Conservation (phyloP, 2,113 vertebrate species). For the Fregetta grallaria region DNA sequence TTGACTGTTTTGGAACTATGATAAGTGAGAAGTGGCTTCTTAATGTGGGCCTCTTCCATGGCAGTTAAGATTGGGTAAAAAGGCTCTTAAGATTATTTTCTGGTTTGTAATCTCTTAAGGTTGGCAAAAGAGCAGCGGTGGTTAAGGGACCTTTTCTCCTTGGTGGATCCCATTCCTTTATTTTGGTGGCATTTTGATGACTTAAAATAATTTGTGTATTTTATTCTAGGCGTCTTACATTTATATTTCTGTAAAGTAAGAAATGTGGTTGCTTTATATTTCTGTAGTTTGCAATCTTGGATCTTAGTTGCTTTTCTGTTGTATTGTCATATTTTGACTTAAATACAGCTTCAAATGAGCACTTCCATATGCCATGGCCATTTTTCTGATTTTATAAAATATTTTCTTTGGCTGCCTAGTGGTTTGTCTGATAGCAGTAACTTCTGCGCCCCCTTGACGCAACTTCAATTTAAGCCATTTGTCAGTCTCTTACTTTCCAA, state of each 20-base stretch:
- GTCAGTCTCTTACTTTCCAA: neutral
- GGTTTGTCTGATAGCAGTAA: neutral
- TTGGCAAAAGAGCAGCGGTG: neutral
- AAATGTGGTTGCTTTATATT: neutral
- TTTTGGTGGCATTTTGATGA: neutral
- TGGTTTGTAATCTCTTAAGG: neutral
- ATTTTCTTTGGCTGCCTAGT: neutral
- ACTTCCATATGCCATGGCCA: neutral
- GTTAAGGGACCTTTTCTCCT: neutral
- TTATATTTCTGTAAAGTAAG: neutral
- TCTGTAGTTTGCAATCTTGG: neutral
- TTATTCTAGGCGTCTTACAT: neutral
- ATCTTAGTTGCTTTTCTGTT: neutral
- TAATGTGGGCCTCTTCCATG: neutral
- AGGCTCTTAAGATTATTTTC: neutral
- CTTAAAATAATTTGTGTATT: neutral
- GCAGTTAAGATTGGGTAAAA: neutral
- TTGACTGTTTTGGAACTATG: neutral
- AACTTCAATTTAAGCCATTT: slow-evolving; percentile 16
- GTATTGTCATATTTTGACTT: neutral
- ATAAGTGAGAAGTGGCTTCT: neutral
- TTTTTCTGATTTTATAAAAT: neutral
- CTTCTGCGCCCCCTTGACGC: neutral
- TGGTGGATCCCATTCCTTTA: neutral
- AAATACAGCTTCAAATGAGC: neutral